A percentile compares a stretch with the other conserved stretches of the same genome.
Conservation (phyloP, 2,888 invertebrate species). For the Willowsia nigromaculata region DNA sequence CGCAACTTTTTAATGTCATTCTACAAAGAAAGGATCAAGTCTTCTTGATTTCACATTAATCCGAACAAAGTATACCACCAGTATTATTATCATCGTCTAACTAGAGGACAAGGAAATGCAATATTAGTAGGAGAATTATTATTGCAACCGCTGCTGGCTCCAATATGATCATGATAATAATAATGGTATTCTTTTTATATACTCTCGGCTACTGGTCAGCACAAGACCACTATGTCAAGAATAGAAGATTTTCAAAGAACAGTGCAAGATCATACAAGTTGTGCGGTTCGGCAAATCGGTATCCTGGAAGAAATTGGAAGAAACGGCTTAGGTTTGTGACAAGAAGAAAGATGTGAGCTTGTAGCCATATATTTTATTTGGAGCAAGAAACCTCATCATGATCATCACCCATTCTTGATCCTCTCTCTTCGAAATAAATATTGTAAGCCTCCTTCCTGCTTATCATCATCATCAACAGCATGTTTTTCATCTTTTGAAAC, state of each 20-base stretch:
- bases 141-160: background rate
- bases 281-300: too few species aligned
- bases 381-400: slow-evolving; percentile 45
- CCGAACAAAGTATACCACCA: background rate
- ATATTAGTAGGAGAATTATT: slow-evolving; percentile 15
- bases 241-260: background rate
- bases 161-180: background rate
- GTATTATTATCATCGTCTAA: background rate
- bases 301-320: background rate
- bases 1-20: background rate
- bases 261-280: background rate
- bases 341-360: slow-evolving; percentile 17
- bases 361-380: slow-evolving; percentile 60
- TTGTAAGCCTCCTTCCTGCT: background rate
- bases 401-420: slow-evolving; percentile 53
- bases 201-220: background rate
- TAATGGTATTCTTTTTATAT: background rate
- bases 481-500: slow-evolving; percentile 9
- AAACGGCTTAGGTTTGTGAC: background rate
- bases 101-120: background rate
- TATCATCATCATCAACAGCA: slow-evolving; percentile 1
- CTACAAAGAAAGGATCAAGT: background rate
- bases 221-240: background rate
- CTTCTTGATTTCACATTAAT: slow-evolving; percentile 18
- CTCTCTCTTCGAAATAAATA: slow-evolving; percentile 12